Evolutionary conservation across 2,888 invertebrate species (phyloP).

Genomic region (Nephrocerus scutellatus): DNA sequence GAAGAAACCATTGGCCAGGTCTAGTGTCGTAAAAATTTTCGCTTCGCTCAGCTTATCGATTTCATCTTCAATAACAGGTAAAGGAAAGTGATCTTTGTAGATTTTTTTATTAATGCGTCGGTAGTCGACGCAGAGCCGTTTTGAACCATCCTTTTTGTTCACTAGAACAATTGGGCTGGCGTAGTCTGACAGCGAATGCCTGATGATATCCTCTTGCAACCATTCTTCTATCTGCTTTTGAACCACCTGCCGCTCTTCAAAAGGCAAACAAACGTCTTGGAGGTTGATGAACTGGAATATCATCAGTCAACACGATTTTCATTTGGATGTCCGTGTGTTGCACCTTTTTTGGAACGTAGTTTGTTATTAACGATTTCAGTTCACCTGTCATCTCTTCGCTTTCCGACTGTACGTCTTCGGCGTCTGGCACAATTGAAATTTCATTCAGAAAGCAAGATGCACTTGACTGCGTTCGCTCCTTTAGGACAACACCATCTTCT

Average conservation of each 20-base stretch:
- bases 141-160: constrained; percentile 10
- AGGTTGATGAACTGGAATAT: constrained; percentile 3
- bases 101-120: constrained; percentile 12
- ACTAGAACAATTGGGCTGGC: constrained; percentile 15
- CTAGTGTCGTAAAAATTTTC: constrained; percentile 20
- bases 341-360: too few relatives aligned
- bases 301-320: constrained; percentile 4
- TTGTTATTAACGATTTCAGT: too few relatives aligned
- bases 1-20: constrained; percentile 20
- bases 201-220: constrained; percentile 16
- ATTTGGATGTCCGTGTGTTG: too few relatives aligned
- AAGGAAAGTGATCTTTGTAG: constrained; percentile 6
- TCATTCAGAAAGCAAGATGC: too few relatives aligned
- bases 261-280: constrained; percentile 8
- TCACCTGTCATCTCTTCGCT: too few relatives aligned
- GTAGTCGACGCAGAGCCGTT: constrained; percentile 15
- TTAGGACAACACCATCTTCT: too few relatives aligned
- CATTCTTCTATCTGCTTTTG: constrained; percentile 18
- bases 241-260: constrained; percentile 10
- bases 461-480: too few relatives aligned
- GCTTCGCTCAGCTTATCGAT: constrained; percentile 19
- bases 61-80: constrained; percentile 22
- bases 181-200: constrained; percentile 17
- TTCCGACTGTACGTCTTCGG: too few relatives aligned
- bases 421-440: too few relatives aligned